These are phyloP conservation scores for Melolontha melolontha DNA, from an alignment of 2,888 invertebrate species.

Conservation along the genomic window DNA sequence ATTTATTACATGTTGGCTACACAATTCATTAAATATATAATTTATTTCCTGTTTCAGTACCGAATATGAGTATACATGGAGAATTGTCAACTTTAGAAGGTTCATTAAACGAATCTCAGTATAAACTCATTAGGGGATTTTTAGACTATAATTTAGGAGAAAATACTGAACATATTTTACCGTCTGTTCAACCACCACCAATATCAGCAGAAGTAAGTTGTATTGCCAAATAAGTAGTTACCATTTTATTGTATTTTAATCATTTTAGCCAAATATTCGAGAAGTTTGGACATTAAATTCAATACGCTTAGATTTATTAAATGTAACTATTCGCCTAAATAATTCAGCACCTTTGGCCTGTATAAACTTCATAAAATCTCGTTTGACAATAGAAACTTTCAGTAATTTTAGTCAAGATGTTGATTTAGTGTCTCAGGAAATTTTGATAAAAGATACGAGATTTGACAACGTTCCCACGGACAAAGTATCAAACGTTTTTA, in stretches of 20 bases:
- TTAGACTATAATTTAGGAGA: conserved; percentile 92
- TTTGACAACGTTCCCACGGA: conserved; percentile 75
- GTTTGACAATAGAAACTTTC: conserved; percentile 85
- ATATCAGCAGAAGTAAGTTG: conserved; percentile 56
- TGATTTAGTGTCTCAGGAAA: conserved; percentile 93
- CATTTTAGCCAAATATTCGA: conserved; percentile 56
- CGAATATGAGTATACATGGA: conserved; percentile 88
- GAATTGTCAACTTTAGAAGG: conserved; percentile 87
- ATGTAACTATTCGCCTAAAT: conserved; percentile 83
- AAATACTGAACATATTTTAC: conserved; percentile 75
- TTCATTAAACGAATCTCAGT: conserved; percentile 85
- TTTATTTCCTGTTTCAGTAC: conserved; percentile 65
- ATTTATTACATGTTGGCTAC: too few relatives aligned
- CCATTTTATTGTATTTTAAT: not conserved
- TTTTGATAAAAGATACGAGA: conserved; percentile 83
- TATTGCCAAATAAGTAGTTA: conserved; percentile 9
- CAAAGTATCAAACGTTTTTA: conserved; percentile 86
- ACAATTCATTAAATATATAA: too few relatives aligned
- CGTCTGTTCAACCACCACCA: conserved; percentile 58
- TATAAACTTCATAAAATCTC: conserved; percentile 92
- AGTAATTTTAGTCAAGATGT: conserved; percentile 92
- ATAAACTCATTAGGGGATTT: conserved; percentile 88
- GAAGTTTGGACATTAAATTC: conserved; percentile 83
- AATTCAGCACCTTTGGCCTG: conserved; percentile 78
- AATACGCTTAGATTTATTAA: conserved; percentile 84